Evolutionary conservation across 2,797 vertebrate species (phyloP).

Genomic region (Pipistrellus pipistrellus): DNA sequence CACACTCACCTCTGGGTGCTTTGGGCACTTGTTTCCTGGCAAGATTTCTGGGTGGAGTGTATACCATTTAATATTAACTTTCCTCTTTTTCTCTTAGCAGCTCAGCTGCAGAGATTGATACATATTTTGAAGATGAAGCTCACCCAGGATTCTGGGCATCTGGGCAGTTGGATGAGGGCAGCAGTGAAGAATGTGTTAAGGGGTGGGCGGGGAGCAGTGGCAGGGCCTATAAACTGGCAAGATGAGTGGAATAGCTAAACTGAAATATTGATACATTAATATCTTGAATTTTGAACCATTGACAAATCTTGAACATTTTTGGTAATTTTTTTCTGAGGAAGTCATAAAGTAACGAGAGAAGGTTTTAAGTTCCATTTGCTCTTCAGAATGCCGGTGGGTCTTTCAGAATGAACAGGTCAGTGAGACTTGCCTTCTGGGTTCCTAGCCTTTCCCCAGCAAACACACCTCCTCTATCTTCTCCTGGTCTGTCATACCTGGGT

Average conservation of each 20-base stretch:
- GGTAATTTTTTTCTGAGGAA: not conserved
- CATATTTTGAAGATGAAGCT: not conserved
- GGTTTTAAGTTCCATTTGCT: not conserved
- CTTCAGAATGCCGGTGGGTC: no score
- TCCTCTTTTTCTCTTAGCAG: not conserved
- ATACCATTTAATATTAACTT: rapidly evolving
- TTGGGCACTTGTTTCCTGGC: not conserved
- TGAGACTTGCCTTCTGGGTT: rapidly evolving
- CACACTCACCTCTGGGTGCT: rapidly evolving
- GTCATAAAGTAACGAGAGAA: not conserved
- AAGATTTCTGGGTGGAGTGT: rapidly evolving
- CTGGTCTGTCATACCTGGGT: rapidly evolving
- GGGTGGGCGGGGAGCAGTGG: not conserved
- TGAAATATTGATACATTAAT: rapidly evolving
- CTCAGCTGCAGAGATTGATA: not conserved
- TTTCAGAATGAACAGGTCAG: no score
- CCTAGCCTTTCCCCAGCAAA: rapidly evolving
- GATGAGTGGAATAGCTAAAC: not conserved
- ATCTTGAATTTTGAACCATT: not conserved
- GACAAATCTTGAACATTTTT: not conserved
- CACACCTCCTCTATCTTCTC: not conserved
- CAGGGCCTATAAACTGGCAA: not conserved
- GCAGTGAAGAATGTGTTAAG: rapidly evolving
- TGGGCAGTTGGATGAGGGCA: not conserved
- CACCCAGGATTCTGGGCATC: no score